Evolutionary conservation across 1,140 invertebrate species (phyloP).

Genomic region (Bicyclus anynana): DNA sequence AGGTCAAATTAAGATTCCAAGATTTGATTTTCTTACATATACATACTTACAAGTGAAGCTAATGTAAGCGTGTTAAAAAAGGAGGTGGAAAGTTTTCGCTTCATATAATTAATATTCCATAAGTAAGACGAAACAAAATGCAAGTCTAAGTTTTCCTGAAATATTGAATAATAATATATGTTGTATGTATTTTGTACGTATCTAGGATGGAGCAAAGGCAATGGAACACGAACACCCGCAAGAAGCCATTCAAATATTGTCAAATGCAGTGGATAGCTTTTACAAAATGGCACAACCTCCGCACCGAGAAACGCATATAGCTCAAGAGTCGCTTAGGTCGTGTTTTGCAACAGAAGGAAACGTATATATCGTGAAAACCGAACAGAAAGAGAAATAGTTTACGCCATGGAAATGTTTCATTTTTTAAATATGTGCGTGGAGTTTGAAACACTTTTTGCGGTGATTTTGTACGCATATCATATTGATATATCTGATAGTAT

Average conservation of each 20-base stretch:
- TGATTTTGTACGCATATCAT: no score
- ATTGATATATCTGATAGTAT: no score
- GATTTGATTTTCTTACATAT: no score
- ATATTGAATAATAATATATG: background rate
- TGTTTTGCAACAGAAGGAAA: constrained; percentile 76
- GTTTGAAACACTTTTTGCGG: no score
- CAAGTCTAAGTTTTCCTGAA: no score
- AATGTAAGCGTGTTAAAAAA: no score
- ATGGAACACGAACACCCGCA: constrained; percentile 55
- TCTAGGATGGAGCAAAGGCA: constrained; percentile 46
- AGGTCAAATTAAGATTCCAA: no score
- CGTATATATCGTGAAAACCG: constrained; percentile 29
- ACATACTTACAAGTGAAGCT: no score
- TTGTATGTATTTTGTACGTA: constrained; percentile 9
- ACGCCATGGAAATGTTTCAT: background rate
- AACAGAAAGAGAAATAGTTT: constrained; percentile 9
- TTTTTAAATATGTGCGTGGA: no score
- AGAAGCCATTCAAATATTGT: constrained; percentile 65
- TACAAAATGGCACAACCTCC: constrained; percentile 77
- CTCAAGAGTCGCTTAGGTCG: constrained; percentile 79
- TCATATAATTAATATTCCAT: no score
- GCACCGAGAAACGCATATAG: constrained; percentile 79
- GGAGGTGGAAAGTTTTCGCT: no score
- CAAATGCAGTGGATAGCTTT: constrained; percentile 74
- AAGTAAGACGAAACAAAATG: no score